A percentile compares a stretch with the other conserved stretches of the same genome.
Evolutionary conservation across 1,140 invertebrate genomes (phyloP).

Genomic region (Melipona quadrifasciata): DNA sequence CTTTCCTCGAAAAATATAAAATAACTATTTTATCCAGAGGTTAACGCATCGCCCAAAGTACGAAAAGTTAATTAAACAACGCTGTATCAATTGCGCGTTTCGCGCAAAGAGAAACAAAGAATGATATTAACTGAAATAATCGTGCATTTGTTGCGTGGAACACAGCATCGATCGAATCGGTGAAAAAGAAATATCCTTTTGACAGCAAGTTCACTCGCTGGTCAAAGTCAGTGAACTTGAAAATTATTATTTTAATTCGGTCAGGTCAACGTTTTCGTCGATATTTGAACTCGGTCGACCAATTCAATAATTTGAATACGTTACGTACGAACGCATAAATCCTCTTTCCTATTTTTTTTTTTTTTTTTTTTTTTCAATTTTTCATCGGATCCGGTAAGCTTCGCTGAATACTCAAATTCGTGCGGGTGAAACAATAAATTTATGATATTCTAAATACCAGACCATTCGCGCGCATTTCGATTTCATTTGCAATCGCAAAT

Average conservation of each 20-base stretch:
- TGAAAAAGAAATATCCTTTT: neutral
- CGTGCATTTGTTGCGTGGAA: too few relatives aligned
- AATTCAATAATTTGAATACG: neutral
- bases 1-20: neutral
- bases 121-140: neutral
- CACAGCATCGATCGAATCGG: neutral
- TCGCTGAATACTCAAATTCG: neutral
- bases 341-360: neutral
- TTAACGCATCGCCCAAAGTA: neutral
- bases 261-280: neutral
- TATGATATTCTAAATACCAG: neutral
- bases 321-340: neutral
- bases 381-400: too few relatives aligned
- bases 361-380: neutral
- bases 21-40: neutral
- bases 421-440: neutral
- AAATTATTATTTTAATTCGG: conserved; percentile 28
- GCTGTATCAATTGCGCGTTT: neutral
- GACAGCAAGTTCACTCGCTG: neutral
- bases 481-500: neutral
- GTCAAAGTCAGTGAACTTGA: neutral
- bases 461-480: neutral
- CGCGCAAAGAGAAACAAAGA: neutral
- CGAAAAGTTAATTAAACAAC: neutral
- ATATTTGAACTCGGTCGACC: neutral